A percentile compares a stretch with the other conserved stretches of the same genome.
phyloP scores from a whole-genome alignment of 1,140 invertebrate genomes.

The Ceratosolen fusciceps region DNA sequence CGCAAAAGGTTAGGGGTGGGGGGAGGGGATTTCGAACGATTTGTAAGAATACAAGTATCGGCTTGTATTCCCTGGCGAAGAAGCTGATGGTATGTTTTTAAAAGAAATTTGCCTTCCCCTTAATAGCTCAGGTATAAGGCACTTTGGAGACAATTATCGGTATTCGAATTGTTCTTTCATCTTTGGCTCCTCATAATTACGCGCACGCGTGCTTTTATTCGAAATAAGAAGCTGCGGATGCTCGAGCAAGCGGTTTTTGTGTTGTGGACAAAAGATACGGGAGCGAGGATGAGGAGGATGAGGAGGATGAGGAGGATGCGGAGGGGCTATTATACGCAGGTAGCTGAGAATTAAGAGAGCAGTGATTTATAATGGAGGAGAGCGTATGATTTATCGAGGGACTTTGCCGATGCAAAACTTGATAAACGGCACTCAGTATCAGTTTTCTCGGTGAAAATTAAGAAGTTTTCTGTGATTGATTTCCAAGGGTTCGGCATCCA shows the following conservation, averaged over 20 bases:
- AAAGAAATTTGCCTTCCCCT: too few species aligned
- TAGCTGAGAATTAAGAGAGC: slow-evolving; percentile 10
- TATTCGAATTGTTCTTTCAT: too few species aligned
- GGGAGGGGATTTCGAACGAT: too few species aligned
- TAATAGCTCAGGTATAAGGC: too few species aligned
- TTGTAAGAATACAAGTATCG: too few species aligned
- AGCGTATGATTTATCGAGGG: slow-evolving; percentile 43
- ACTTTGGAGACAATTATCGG: too few species aligned
- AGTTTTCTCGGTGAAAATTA: slow-evolving; percentile 41
- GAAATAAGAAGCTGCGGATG: background rate
- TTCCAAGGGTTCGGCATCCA: background rate
- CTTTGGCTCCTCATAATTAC: too few species aligned
- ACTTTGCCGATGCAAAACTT: slow-evolving; percentile 45
- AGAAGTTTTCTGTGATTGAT: slow-evolving; percentile 47
- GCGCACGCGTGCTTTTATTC: too few species aligned
- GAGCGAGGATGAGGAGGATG: background rate
- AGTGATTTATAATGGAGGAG: slow-evolving; percentile 43
- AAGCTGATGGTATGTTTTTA: too few species aligned
- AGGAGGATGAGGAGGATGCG: background rate
- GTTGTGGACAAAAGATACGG: background rate
- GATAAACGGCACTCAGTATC: slow-evolving; percentile 44
- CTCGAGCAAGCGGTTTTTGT: background rate
- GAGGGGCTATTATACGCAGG: background rate
- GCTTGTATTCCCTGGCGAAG: too few species aligned
- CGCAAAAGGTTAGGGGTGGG: too few species aligned